Evolutionary conservation across 2,888 invertebrate genomes (phyloP).

Genomic region (Cordylochernes scorpioides): DNA sequence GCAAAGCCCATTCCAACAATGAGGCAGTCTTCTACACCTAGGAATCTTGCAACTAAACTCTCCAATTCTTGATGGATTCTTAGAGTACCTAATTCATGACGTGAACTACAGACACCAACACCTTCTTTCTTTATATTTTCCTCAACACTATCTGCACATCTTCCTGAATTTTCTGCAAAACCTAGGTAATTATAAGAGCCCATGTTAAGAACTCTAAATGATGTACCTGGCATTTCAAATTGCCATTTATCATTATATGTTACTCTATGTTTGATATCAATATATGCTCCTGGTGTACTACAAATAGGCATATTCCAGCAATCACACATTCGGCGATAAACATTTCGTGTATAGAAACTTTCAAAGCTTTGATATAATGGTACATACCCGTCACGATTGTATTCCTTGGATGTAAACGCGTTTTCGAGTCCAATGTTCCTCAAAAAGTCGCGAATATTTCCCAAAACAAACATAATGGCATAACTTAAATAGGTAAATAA

Average conservation of each 20-base stretch:
- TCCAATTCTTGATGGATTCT: constrained; percentile 54
- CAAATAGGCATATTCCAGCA: constrained; percentile 85
- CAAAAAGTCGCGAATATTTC: constrained; percentile 69
- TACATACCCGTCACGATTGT: constrained; percentile 25
- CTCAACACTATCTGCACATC: constrained; percentile 44
- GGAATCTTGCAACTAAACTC: constrained; percentile 49
- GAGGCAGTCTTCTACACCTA: constrained; percentile 74
- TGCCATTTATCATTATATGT: constrained; percentile 76
- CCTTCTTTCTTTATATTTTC: constrained; percentile 41
- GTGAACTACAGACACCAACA: constrained; percentile 40
- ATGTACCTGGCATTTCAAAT: constrained; percentile 47
- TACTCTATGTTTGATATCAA: constrained; percentile 54
- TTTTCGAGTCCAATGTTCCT: constrained; percentile 27
- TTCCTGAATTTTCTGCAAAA: constrained; percentile 57
- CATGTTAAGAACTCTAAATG: constrained; percentile 60
- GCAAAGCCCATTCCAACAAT: constrained; percentile 97
- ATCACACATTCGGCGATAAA: constrained; percentile 72
- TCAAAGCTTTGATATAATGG: constrained; percentile 26
- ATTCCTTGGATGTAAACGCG: constrained; percentile 19
- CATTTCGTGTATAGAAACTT: constrained; percentile 50
- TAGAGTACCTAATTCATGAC: constrained; percentile 54
- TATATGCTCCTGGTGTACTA: constrained; percentile 66
- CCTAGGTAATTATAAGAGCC: constrained; percentile 97
- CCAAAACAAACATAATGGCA: constrained; percentile 68
- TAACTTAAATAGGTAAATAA: constrained; percentile 34